Evolutionary conservation across 2,797 vertebrate genomes (phyloP).

Genomic region (Gymnoscopelus microlampas): DNA sequence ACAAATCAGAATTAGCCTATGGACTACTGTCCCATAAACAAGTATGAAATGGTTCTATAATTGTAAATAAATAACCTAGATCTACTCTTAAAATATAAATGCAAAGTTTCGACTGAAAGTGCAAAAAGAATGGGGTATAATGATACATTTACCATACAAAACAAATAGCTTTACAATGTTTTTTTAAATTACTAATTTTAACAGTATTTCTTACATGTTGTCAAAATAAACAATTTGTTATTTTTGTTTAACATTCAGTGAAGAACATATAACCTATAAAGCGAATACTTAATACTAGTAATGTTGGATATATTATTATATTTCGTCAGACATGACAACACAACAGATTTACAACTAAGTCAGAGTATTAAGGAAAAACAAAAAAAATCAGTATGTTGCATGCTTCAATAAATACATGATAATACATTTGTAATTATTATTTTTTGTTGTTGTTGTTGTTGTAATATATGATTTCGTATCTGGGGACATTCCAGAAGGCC

Average conservation of each 20-base stretch:
- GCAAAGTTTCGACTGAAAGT: conserved; percentile 41
- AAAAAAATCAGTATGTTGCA: conserved; percentile 26
- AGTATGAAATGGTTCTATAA: background rate
- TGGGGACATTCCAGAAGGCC: conserved; percentile 26
- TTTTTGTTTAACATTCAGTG: background rate
- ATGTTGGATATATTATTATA: conserved; percentile 21
- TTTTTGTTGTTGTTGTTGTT: conserved; percentile 16
- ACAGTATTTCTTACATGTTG: conserved; percentile 19
- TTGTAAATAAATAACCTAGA: background rate
- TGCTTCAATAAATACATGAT: conserved; percentile 57
- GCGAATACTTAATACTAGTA: conserved; percentile 40
- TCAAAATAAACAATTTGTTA: conserved; percentile 7
- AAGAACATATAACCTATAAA: conserved; percentile 15
- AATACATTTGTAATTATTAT: conserved; percentile 13
- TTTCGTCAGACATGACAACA: conserved; percentile 13
- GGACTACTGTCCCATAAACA: too few relatives aligned
- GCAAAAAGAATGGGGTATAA: conserved; percentile 37
- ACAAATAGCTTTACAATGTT: conserved; percentile 6
- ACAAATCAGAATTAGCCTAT: too few relatives aligned
- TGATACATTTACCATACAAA: conserved; percentile 18
- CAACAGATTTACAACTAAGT: background rate
- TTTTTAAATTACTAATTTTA: conserved; percentile 6
- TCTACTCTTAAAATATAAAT: background rate
- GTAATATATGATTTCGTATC: conserved; percentile 10
- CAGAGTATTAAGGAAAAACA: conserved; percentile 6